These are phyloP conservation scores for Epizoanthus rinbou DNA, from an alignment of 92 coral and sea anemone species.

Conservation along the genomic window DNA sequence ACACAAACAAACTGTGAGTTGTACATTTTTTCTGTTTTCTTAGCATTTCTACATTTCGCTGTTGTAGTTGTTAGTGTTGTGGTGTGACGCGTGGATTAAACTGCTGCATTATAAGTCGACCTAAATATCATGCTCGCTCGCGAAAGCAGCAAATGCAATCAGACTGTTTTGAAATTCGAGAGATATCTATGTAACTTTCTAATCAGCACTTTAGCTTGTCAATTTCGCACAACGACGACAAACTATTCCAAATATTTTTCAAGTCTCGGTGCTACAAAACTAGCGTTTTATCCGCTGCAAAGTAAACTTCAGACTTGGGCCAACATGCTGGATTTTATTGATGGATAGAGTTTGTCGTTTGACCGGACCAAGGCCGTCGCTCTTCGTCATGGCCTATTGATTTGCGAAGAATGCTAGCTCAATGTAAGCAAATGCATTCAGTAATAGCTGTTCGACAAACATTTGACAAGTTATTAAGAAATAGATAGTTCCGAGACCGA, in stretches of 20 bases:
- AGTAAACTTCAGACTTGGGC: background rate
- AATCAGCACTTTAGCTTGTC: conserved; percentile 44
- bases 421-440: conserved; percentile 43
- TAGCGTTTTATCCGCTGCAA: background rate
- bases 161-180: conserved; percentile 15
- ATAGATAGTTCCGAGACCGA: conserved; percentile 7
- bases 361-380: background rate
- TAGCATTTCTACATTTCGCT: conserved; percentile 2
- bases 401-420: conserved; percentile 32
- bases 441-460: conserved; percentile 44
- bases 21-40: conserved; percentile 23
- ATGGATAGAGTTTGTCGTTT: background rate
- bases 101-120: conserved; percentile 1
- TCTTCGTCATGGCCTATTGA: conserved; percentile 46
- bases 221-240: conserved; percentile 28
- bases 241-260: conserved; percentile 29
- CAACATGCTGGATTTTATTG: background rate
- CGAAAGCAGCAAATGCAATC: conserved; percentile 8
- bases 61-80: background rate
- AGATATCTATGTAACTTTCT: conserved; percentile 31
- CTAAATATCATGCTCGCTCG: background rate
- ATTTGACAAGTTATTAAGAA: conserved; percentile 42
- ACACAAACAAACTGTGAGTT: conserved; percentile 38
- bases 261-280: background rate
- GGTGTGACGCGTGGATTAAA: conserved; percentile 2